phyloP scores from a whole-genome alignment of 2,888 invertebrate genomes.

The Melitaea athalia region DNA sequence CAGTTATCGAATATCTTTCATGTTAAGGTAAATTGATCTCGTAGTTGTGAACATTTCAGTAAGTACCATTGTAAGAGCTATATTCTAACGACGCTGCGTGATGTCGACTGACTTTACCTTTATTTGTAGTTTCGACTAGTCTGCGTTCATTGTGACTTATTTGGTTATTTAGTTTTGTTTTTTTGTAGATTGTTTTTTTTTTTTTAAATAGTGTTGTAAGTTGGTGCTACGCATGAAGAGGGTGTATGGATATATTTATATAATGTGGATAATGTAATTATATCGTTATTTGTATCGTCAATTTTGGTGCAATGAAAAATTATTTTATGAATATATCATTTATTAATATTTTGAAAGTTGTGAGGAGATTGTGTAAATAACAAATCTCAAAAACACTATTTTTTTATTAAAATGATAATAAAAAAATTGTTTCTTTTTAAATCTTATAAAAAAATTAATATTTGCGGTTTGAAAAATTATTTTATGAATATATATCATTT shows the following conservation, averaged over 20 bases:
- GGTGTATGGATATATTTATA: slow-evolving; percentile 25
- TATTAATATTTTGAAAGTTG: neutral
- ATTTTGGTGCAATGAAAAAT: neutral
- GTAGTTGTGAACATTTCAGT: slow-evolving; percentile 31
- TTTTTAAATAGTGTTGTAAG: slow-evolving; percentile 45
- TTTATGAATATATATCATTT: neutral
- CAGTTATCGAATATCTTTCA: slow-evolving; percentile 20
- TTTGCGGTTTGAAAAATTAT: slow-evolving; percentile 5
- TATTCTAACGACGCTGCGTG: slow-evolving; percentile 8
- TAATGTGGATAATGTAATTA: slow-evolving; percentile 17
- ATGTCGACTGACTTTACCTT: slow-evolving; percentile 8
- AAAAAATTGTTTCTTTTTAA: neutral
- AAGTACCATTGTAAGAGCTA: slow-evolving; percentile 16
- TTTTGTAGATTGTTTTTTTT: slow-evolving; percentile 12
- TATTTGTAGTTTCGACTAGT: slow-evolving; percentile 20
- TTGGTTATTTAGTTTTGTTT: neutral
- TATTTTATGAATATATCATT: neutral
- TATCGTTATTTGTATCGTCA: neutral
- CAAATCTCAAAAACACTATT: neutral
- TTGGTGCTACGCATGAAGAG: slow-evolving; percentile 53
- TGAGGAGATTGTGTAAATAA: neutral
- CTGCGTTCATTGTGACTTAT: slow-evolving; percentile 11
- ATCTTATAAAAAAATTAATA: neutral
- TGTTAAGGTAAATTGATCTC: slow-evolving; percentile 35
- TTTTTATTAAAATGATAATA: neutral